These are phyloP conservation scores for Hemichromis elongatus DNA, from an alignment of 2,113 vertebrate species.

Conservation along the genomic window DNA sequence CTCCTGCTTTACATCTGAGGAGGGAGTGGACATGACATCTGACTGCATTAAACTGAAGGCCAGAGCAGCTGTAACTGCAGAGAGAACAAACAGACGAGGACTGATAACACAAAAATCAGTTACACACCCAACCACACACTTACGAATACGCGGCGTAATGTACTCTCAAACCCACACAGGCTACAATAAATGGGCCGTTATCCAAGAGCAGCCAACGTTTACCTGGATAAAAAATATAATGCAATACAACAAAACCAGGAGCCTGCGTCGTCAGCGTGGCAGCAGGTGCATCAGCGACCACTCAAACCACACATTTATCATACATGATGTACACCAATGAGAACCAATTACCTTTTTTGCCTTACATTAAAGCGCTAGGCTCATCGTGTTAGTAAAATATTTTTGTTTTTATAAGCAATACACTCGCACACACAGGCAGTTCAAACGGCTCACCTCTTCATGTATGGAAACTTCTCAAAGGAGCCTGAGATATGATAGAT, in stretches of 20 bases:
- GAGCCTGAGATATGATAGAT: background rate
- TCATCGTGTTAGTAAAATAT: background rate
- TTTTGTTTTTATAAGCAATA: background rate
- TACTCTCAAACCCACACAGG: background rate
- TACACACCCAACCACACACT: background rate
- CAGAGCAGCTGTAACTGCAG: background rate
- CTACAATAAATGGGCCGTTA: background rate
- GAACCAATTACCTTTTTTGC: background rate
- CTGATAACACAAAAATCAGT: background rate
- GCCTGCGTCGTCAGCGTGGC: background rate
- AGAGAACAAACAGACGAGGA: background rate
- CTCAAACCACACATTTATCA: background rate
- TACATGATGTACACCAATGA: rapidly evolving
- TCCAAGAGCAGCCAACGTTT: background rate
- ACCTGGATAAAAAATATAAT: constrained; percentile 24
- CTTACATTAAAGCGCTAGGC: background rate
- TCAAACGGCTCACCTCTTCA: rapidly evolving
- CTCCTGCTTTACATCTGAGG: constrained; percentile 4
- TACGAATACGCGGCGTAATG: background rate
- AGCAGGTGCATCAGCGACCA: background rate
- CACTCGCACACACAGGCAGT: background rate
- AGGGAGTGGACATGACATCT: constrained; percentile 7
- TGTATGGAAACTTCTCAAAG: background rate
- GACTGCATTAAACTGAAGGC: constrained; percentile 42
- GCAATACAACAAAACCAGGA: constrained; percentile 10